These are phyloP conservation scores for Numida meleagris DNA, from an alignment of 2,113 vertebrate species.

Conservation along the genomic window DNA sequence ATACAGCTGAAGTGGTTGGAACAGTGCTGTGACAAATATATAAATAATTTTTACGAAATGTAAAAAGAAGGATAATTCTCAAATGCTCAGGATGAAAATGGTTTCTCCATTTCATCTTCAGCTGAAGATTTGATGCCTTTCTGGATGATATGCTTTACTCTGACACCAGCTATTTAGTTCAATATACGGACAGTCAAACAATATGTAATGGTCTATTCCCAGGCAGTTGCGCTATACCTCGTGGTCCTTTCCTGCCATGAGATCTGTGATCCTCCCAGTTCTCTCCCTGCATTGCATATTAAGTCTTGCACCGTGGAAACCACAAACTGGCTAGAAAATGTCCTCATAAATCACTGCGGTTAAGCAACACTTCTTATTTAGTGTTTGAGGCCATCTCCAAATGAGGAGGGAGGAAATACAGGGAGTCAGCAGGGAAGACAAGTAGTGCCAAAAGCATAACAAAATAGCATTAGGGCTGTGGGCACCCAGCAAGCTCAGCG, in stretches of 20 bases:
- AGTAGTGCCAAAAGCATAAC: not conserved
- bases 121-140: not conserved
- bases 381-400: not conserved
- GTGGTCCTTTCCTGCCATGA: not conserved
- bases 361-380: not conserved
- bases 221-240: not conserved
- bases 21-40: not conserved
- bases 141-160: not conserved
- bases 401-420: not conserved
- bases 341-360: not conserved
- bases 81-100: not conserved
- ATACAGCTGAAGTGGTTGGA: not conserved
- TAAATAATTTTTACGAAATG: not conserved
- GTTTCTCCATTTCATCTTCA: not conserved
- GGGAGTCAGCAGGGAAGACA: not conserved
- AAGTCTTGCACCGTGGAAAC: not conserved
- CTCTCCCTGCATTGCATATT: not conserved
- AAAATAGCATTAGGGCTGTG: not conserved
- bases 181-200: not conserved
- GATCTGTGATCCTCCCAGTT: not conserved
- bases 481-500: not conserved
- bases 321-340: not conserved
- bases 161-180: not conserved
- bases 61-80: not conserved
- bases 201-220: not conserved